phyloP scores from a whole-genome alignment of 2,888 invertebrate genomes.

The Cataglyphis albicans region DNA sequence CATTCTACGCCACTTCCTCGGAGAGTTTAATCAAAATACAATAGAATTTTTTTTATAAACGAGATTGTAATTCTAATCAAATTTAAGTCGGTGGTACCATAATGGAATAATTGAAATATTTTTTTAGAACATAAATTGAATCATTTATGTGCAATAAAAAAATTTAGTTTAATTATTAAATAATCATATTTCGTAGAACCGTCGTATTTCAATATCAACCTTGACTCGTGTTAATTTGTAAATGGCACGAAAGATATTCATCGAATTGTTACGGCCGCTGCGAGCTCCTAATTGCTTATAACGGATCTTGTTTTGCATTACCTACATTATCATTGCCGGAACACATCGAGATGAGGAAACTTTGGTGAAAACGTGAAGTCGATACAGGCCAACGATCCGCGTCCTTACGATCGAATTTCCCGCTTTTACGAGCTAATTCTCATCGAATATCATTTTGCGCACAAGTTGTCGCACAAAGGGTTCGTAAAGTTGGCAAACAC shows the following conservation, averaged over 20 bases:
- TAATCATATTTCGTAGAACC: not conserved
- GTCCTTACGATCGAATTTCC: conserved; percentile 32
- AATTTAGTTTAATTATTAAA: not conserved
- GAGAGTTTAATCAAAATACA: conserved; percentile 47
- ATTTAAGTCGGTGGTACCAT: conserved; percentile 29
- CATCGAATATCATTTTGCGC: conserved; percentile 10
- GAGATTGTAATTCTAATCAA: conserved; percentile 28
- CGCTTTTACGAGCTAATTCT: conserved; percentile 33
- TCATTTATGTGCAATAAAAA: not conserved
- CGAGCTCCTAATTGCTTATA: conserved; percentile 48
- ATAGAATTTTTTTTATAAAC: conserved; percentile 12
- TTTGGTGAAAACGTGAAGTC: conserved; percentile 32
- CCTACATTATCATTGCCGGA: not conserved
- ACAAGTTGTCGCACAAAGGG: conserved; percentile 19
- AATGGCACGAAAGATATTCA: conserved; percentile 22
- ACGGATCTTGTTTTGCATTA: conserved; percentile 41
- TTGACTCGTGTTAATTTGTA: conserved; percentile 15
- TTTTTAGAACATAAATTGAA: not conserved
- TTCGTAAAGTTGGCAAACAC: conserved; percentile 36
- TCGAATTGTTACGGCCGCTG: conserved; percentile 36
- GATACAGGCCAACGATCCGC: not conserved
- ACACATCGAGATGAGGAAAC: conserved; percentile 36
- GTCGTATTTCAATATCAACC: not conserved
- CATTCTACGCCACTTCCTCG: conserved; percentile 31
- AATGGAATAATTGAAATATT: conserved; percentile 1